These are phyloP conservation scores for Chymomyza fuscimana DNA, from an alignment of 2,888 invertebrate genomes.

Conservation along the genomic window DNA sequence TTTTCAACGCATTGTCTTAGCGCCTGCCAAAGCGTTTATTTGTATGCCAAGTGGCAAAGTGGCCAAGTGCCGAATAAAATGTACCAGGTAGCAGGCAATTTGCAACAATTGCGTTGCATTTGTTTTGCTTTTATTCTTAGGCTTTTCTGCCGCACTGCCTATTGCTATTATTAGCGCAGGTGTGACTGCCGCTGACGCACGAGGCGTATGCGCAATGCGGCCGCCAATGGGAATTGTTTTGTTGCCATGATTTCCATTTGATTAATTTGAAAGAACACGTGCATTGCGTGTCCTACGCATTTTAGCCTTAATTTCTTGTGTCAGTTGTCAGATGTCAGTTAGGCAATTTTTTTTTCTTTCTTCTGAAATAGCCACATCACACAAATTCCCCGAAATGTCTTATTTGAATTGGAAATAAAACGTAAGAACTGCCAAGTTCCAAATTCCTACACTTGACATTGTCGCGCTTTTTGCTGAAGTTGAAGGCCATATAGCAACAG, in stretches of 20 bases:
- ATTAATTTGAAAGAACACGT: constrained; percentile 38
- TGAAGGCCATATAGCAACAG: constrained; percentile 46
- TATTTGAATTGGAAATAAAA: constrained; percentile 52
- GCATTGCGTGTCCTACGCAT: constrained; percentile 25
- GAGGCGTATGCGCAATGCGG: constrained; percentile 31
- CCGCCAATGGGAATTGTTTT: background rate
- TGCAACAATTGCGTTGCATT: constrained; percentile 58
- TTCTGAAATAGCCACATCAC: constrained; percentile 19
- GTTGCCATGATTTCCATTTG: background rate
- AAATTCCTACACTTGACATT: constrained; percentile 47
- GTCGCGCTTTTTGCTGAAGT: constrained; percentile 46
- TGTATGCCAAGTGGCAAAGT: background rate
- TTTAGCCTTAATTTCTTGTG: constrained; percentile 50
- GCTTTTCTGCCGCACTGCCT: constrained; percentile 32
- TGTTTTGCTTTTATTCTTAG: constrained; percentile 12
- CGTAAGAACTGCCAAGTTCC: constrained; percentile 17
- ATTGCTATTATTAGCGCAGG: constrained; percentile 24
- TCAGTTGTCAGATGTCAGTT: constrained; percentile 50
- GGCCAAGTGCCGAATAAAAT: constrained; percentile 3
- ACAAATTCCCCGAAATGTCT: constrained; percentile 37
- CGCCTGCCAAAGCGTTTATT: constrained; percentile 3
- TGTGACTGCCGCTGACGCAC: constrained; percentile 36
- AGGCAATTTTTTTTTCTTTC: constrained; percentile 11
- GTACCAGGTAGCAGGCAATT: background rate
- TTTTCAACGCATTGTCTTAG: constrained; percentile 52